These are phyloP conservation scores for Lampris incognitus DNA, from an alignment of 2,113 vertebrate genomes.

Conservation along the genomic window DNA sequence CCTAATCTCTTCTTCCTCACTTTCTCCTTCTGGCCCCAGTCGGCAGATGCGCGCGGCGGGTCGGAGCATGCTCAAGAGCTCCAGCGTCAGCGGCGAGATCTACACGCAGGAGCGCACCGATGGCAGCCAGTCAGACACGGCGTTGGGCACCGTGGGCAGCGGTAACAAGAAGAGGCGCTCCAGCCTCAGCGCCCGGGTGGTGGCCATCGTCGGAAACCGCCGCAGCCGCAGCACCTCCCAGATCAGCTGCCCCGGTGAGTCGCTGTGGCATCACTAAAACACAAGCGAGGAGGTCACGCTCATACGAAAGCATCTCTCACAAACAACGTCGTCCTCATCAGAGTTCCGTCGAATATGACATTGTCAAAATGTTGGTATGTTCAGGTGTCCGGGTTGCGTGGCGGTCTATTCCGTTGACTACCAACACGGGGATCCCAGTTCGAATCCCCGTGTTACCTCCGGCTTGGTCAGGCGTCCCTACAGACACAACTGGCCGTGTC, in stretches of 20 bases:
- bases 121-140: slow-evolving; percentile 98
- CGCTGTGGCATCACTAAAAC: background rate
- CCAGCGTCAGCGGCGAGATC: slow-evolving; percentile 95
- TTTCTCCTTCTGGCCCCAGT: slow-evolving; percentile 70
- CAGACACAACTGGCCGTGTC: too few relatives aligned
- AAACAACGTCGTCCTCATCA: too few relatives aligned
- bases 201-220: slow-evolving; percentile 91
- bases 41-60: slow-evolving; percentile 90
- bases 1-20: background rate
- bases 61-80: slow-evolving; percentile 95
- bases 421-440: too few relatives aligned
- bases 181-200: slow-evolving; percentile 95
- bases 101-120: slow-evolving; percentile 94
- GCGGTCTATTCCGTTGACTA: too few relatives aligned
- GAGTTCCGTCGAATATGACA: too few relatives aligned
- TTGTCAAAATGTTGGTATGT: too few relatives aligned
- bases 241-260: slow-evolving; percentile 95
- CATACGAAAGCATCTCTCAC: too few relatives aligned
- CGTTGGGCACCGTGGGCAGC: slow-evolving; percentile 90
- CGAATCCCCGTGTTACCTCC: too few relatives aligned
- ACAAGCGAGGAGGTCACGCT: too few relatives aligned
- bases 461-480: too few relatives aligned
- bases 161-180: slow-evolving; percentile 95
- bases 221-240: slow-evolving; percentile 97
- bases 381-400: too few relatives aligned